A percentile compares a stretch with the other conserved stretches of the same genome.
Conservation (phyloP, 2,888 invertebrate species). For the Parnassius apollo region DNA sequence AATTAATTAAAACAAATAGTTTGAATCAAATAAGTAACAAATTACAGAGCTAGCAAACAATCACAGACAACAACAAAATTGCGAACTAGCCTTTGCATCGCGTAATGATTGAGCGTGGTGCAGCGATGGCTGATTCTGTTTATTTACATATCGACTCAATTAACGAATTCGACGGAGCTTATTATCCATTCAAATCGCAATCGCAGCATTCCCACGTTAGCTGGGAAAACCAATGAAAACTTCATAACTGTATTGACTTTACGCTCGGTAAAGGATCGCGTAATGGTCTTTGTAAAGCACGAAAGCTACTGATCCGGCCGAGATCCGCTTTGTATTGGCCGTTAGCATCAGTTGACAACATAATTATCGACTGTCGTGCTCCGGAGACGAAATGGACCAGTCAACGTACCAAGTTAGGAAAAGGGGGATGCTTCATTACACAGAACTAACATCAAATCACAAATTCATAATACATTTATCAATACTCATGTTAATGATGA, state of each 20-base stretch:
- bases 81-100: constrained; percentile 58
- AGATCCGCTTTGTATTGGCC: constrained; percentile 70
- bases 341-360: constrained; percentile 74
- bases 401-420: constrained; percentile 52
- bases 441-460: constrained; percentile 12
- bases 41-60: constrained; percentile 54
- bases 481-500: too few relatives aligned
- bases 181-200: constrained; percentile 76
- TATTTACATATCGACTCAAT: constrained; percentile 77
- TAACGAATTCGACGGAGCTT: constrained; percentile 66
- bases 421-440: constrained; percentile 39
- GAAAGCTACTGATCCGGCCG: constrained; percentile 74
- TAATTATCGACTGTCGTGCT: constrained; percentile 67
- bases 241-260: constrained; percentile 77
- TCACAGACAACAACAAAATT: constrained; percentile 58
- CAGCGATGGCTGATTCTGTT: constrained; percentile 45
- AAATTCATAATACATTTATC: too few relatives aligned
- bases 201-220: constrained; percentile 67
- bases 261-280: constrained; percentile 66
- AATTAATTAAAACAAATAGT: constrained; percentile 37
- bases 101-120: constrained; percentile 57
- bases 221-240: constrained; percentile 71
- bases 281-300: constrained; percentile 74
- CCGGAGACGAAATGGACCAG: constrained; percentile 56
- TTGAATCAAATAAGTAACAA: constrained; percentile 38